Evolutionary conservation across 2,888 invertebrate genomes (phyloP).

Genomic region (Cryptocephalus primarius): DNA sequence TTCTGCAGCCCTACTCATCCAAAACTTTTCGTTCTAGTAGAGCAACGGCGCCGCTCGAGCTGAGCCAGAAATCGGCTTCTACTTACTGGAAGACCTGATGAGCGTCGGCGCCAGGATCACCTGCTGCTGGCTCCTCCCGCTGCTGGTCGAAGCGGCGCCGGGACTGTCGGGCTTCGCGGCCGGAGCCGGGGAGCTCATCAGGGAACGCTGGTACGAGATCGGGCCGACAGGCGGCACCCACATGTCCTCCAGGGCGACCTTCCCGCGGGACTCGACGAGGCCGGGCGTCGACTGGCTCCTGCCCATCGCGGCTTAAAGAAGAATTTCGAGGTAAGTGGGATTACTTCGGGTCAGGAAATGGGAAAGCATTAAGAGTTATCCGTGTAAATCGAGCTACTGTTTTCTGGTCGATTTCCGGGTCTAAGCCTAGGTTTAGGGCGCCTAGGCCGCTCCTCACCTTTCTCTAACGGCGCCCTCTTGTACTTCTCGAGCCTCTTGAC

Average conservation of each 20-base stretch:
- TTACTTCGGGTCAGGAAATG: too few species aligned
- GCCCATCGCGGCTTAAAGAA: constrained; percentile 72
- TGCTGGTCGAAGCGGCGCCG: constrained; percentile 37
- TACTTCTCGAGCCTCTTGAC: constrained; percentile 96
- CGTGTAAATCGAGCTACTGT: too few species aligned
- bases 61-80: too few species aligned
- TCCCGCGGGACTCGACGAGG: constrained; percentile 84
- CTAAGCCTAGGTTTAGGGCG: too few species aligned
- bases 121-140: constrained; percentile 36
- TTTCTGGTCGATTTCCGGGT: too few species aligned
- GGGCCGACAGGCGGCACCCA: constrained; percentile 50
- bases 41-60: too few species aligned
- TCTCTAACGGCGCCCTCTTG: constrained; percentile 86
- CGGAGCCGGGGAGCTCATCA: constrained; percentile 42
- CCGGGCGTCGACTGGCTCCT: constrained; percentile 94
- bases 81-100: too few species aligned
- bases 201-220: constrained; percentile 30
- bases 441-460: constrained; percentile 50
- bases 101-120: too few species aligned
- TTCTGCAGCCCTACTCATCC: too few species aligned
- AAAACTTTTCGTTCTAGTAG: too few species aligned
- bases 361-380: too few species aligned
- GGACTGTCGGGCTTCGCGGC: constrained; percentile 37
- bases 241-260: constrained; percentile 80
- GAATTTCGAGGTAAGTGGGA: not conserved